Evolutionary conservation across 2,113 vertebrate genomes (phyloP).

Genomic region (Psittacara wagleri): DNA sequence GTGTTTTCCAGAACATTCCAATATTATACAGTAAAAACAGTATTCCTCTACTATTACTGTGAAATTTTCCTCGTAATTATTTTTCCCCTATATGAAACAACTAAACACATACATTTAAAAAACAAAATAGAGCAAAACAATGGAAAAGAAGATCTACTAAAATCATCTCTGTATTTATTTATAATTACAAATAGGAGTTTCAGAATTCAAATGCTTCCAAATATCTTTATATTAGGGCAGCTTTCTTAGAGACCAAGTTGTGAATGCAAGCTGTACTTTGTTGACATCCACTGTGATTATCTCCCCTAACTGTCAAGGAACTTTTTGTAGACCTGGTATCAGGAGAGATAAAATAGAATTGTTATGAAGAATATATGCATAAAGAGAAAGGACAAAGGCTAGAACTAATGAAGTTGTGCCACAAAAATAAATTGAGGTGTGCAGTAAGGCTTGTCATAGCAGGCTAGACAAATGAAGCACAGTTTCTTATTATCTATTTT

Average conservation of each 20-base stretch:
- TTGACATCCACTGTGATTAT: neutral
- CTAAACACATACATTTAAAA: rapidly evolving
- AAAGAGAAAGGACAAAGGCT: neutral
- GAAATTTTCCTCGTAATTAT: neutral
- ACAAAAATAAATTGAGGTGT: neutral
- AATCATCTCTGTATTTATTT: neutral
- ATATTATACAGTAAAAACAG: neutral
- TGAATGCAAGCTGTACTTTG: neutral
- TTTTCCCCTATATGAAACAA: neutral
- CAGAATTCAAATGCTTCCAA: neutral
- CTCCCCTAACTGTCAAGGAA: neutral
- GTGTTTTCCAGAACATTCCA: neutral
- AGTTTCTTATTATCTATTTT: neutral
- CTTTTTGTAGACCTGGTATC: neutral
- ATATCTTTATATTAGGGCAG: neutral
- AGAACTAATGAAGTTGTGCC: neutral
- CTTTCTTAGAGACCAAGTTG: neutral
- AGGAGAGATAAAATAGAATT: neutral
- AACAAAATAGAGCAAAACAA: neutral
- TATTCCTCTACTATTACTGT: neutral
- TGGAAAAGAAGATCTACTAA: neutral
- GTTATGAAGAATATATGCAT: neutral
- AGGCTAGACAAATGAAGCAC: neutral
- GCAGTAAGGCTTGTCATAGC: neutral
- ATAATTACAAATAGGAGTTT: neutral